These are phyloP conservation scores for Taxidea taxus DNA, from an alignment of 2,113 vertebrate species.

Conservation along the genomic window DNA sequence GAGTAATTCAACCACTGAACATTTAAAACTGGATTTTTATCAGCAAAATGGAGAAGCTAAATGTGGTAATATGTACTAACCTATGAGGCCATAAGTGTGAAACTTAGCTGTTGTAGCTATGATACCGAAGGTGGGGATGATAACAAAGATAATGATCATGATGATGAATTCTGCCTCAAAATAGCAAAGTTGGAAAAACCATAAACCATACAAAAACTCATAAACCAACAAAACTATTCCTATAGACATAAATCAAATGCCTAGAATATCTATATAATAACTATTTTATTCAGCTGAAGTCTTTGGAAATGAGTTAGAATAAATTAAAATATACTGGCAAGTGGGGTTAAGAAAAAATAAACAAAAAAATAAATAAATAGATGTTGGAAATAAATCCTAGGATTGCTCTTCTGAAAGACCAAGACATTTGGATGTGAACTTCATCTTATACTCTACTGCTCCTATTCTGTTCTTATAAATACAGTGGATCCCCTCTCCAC, in stretches of 20 bases:
- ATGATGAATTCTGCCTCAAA: background rate
- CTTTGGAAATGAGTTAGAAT: background rate
- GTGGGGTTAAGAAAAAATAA: background rate
- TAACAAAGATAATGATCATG: background rate
- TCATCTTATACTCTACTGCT: background rate
- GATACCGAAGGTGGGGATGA: background rate
- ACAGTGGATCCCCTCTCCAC: background rate
- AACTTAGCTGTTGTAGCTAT: background rate
- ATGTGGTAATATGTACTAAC: background rate
- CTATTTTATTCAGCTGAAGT: background rate
- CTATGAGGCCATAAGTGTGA: background rate
- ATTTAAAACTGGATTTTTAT: background rate
- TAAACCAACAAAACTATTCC: background rate
- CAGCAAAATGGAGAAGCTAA: background rate
- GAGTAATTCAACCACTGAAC: background rate
- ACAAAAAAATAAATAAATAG: background rate
- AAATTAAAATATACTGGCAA: background rate
- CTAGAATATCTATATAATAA: background rate
- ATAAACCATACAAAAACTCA: too few species aligned
- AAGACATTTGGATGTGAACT: background rate
- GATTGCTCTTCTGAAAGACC: background rate
- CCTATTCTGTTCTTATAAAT: background rate
- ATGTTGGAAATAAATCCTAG: background rate
- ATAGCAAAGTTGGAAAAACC: background rate
- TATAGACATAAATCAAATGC: background rate